Percentiles rank a stretch among this genome's conserved stretches.
These are phyloP conservation scores for Ochotona princeps DNA, from an alignment of 2,113 vertebrate genomes.

Conservation along the genomic window DNA sequence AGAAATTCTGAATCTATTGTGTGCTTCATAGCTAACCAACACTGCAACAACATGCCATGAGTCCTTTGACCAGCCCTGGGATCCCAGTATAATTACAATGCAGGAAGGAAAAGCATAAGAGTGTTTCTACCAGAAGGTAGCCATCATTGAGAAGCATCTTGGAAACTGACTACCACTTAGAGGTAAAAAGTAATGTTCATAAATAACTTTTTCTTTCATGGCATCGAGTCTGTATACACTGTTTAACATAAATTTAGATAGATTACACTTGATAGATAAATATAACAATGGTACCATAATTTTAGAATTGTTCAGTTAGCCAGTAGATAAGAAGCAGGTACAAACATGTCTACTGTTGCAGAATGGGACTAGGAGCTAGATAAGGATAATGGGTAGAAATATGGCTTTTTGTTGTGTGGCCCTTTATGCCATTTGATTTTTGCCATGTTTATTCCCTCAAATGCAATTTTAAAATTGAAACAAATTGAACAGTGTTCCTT, in stretches of 20 bases:
- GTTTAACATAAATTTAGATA: neutral
- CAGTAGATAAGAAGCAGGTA: neutral
- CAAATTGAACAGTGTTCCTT: neutral
- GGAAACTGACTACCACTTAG: neutral
- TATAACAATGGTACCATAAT: neutral
- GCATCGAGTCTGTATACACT: neutral
- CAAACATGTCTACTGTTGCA: neutral
- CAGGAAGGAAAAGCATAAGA: neutral
- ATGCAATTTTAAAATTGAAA: neutral
- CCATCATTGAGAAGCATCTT: neutral
- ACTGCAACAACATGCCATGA: neutral
- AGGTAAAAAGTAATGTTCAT: neutral
- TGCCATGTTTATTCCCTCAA: neutral
- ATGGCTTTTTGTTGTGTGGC: neutral
- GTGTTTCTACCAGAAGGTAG: neutral
- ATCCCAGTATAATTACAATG: too few relatives aligned
- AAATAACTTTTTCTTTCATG: neutral
- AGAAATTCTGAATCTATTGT: neutral
- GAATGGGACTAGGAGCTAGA: neutral
- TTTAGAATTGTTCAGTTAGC: neutral
- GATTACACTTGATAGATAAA: neutral
- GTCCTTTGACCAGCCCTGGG: neutral
- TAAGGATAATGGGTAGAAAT: neutral
- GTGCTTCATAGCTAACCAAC: neutral
- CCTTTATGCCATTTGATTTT: neutral